Percentiles rank a stretch among this genome's conserved stretches.
phyloP scores from a whole-genome alignment of 2,888 invertebrate species.

The Chalcosyrphus nemorum region DNA sequence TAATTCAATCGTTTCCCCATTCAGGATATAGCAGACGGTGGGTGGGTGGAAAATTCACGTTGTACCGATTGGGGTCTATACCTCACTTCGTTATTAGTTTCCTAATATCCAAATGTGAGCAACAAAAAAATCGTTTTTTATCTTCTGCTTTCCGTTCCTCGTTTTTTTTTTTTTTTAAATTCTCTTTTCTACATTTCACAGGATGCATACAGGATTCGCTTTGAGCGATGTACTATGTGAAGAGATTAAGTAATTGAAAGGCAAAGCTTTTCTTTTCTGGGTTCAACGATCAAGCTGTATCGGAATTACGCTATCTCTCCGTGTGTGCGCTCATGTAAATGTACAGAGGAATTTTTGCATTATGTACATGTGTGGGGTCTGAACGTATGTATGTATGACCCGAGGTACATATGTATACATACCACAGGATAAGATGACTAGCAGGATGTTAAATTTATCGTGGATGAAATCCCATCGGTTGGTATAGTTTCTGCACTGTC shows the following conservation, averaged over 20 bases:
- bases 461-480: constrained; percentile 18
- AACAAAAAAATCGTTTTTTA: constrained; percentile 8
- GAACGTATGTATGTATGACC: too few species aligned
- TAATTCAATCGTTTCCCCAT: constrained; percentile 64
- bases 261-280: constrained; percentile 41
- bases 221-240: constrained; percentile 54
- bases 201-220: constrained; percentile 36
- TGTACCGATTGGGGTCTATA: background rate
- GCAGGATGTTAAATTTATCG: constrained; percentile 52
- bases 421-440: constrained; percentile 7
- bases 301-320: background rate
- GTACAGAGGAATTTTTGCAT: constrained; percentile 2
- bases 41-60: background rate
- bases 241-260: constrained; percentile 64
- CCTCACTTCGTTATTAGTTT: constrained; percentile 37
- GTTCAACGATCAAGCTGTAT: constrained; percentile 49
- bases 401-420: background rate
- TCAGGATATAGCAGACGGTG: background rate
- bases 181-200: background rate
- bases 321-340: constrained; percentile 7
- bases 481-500: constrained; percentile 20
- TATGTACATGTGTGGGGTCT: too few species aligned
- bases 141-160: background rate
- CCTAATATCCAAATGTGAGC: constrained; percentile 37
- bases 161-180: background rate